Evolutionary conservation across 2,888 invertebrate genomes (phyloP).

Genomic region (Epinotia ramella): DNA sequence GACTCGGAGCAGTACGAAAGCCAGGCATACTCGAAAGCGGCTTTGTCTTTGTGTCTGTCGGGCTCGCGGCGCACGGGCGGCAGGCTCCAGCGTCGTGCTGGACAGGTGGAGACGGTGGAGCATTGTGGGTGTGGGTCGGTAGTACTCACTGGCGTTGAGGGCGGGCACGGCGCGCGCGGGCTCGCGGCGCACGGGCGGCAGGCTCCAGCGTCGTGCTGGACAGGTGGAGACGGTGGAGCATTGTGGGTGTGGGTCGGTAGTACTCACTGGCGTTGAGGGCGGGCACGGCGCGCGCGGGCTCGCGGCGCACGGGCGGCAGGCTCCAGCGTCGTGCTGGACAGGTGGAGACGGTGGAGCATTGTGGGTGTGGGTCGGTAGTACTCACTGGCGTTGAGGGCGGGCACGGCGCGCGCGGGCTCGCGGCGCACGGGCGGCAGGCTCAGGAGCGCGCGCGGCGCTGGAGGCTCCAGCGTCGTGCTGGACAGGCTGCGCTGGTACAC

Average conservation of each 20-base stretch:
- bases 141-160: neutral
- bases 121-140: neutral
- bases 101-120: neutral
- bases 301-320: no score
- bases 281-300: no score
- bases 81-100: no score
- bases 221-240: neutral
- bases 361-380: neutral
- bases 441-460: conserved; percentile 64
- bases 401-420: conserved; percentile 54
- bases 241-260: neutral
- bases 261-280: neutral
- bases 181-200: no score
- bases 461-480: conserved; percentile 69
- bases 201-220: no score
- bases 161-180: no score
- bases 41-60: no score
- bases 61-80: no score
- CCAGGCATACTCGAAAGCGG: no score
- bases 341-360: neutral
- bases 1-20: no score
- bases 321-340: no score
- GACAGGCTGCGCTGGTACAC: conserved; percentile 80
- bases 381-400: conserved; percentile 19
- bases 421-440: conserved; percentile 84